Evolutionary conservation across 2,113 vertebrate species (phyloP).

Genomic region (Platichthys stellatus): DNA sequence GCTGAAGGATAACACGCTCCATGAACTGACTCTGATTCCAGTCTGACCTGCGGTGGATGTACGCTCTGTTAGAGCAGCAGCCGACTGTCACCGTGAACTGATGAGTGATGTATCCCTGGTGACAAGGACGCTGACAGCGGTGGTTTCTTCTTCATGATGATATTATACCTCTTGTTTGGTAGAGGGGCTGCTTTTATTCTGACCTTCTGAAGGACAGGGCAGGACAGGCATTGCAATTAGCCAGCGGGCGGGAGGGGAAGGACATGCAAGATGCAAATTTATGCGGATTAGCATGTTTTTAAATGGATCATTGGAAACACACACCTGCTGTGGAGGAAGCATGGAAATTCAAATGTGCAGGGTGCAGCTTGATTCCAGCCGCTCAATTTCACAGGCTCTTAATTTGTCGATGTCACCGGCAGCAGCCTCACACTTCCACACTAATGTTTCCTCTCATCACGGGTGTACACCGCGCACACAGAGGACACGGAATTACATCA

Average conservation of each 20-base stretch:
- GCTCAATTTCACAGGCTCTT: constrained; percentile 61
- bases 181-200: constrained; percentile 73
- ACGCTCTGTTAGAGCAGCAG: constrained; percentile 40
- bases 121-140: constrained; percentile 67
- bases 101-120: constrained; percentile 45
- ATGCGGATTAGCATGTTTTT: constrained; percentile 70
- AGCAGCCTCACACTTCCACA: neutral
- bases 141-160: constrained; percentile 51
- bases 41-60: constrained; percentile 50
- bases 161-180: constrained; percentile 75
- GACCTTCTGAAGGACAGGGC: constrained; percentile 75
- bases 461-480: neutral
- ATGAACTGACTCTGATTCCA: constrained; percentile 54
- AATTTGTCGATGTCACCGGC: constrained; percentile 46
- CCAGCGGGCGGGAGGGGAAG: constrained; percentile 32
- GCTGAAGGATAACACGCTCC: constrained; percentile 36
- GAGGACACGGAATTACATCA: neutral
- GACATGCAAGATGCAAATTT: constrained; percentile 73
- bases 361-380: constrained; percentile 16
- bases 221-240: constrained; percentile 74
- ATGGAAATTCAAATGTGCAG: constrained; percentile 45
- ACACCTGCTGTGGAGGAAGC: constrained; percentile 28
- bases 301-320: constrained; percentile 66
- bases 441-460: neutral
- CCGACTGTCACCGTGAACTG: neutral